Percentiles rank a stretch among this genome's conserved stretches.
Conservation (phyloP, 2,888 invertebrate species). For the Opisthograptis luteolata region DNA sequence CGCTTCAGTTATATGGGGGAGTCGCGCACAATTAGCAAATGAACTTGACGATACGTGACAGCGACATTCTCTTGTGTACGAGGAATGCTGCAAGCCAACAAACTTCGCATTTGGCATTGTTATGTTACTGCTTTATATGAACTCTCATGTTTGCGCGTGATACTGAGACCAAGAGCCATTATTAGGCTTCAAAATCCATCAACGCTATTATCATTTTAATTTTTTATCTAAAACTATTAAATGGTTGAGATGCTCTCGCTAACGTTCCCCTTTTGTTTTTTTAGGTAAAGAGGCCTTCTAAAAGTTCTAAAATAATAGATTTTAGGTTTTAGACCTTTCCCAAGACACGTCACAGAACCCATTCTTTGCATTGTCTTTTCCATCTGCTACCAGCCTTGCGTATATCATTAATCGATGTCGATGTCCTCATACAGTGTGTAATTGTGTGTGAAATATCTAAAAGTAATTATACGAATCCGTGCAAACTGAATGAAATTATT, state of each 20-base stretch:
- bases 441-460: background rate
- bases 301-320: too few relatives aligned
- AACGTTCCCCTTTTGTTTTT: background rate
- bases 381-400: too few relatives aligned
- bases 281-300: too few relatives aligned
- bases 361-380: too few relatives aligned
- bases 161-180: background rate
- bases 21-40: slow-evolving; percentile 52
- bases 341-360: too few relatives aligned
- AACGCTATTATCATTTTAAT: background rate
- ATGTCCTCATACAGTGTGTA: too few relatives aligned
- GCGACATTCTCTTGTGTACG: slow-evolving; percentile 29
- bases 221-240: background rate
- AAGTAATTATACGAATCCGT: slow-evolving; percentile 14
- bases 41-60: slow-evolving; percentile 43
- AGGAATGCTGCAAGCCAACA: background rate
- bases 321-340: too few relatives aligned
- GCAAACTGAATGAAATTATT: slow-evolving; percentile 24
- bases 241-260: background rate
- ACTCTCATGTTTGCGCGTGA: background rate
- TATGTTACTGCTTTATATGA: background rate
- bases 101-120: background rate
- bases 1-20: slow-evolving; percentile 37
- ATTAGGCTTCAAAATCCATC: background rate
- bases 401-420: too few relatives aligned